Conservation (phyloP, 2,797 vertebrate genomes). For the Galaxias olidus region DNA sequence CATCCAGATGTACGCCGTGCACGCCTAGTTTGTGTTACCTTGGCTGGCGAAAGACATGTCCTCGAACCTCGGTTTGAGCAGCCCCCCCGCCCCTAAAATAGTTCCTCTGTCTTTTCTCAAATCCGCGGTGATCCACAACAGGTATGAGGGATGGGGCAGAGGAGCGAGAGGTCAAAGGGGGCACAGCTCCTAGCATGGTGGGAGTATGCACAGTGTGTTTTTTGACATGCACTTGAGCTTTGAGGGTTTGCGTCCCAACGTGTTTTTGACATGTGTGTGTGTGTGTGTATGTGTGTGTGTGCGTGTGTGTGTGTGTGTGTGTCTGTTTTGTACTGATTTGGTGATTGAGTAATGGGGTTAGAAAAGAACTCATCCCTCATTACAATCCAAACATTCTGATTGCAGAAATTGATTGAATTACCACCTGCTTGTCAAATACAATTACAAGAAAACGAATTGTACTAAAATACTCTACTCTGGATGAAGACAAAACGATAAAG, state of each 20-base stretch:
- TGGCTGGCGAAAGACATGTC: slow-evolving; percentile 67
- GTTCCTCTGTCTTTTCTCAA: too few relatives aligned
- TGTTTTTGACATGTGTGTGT: too few relatives aligned
- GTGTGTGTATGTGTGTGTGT: too few relatives aligned
- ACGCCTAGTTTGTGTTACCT: slow-evolving; percentile 72
- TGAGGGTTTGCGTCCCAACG: too few relatives aligned
- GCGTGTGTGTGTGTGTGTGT: background rate
- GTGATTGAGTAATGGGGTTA: background rate
- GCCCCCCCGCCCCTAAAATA: slow-evolving; percentile 54
- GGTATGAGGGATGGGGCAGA: too few relatives aligned
- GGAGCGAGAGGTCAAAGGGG: too few relatives aligned
- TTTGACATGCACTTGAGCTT: too few relatives aligned
- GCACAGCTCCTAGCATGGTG: too few relatives aligned
- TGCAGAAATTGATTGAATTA: slow-evolving; percentile 68
- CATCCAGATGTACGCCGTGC: slow-evolving; percentile 69
- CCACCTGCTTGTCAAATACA: background rate
- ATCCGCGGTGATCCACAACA: too few relatives aligned
- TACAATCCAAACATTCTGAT: background rate
- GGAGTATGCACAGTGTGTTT: too few relatives aligned
- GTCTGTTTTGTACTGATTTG: background rate
- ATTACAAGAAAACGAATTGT: background rate
- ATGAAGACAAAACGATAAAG: background rate
- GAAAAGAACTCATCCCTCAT: background rate
- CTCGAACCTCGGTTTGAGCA: slow-evolving; percentile 57
- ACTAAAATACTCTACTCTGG: background rate